Evolutionary conservation across 2,888 invertebrate species (phyloP).

Genomic region (Octodonta nipae): DNA sequence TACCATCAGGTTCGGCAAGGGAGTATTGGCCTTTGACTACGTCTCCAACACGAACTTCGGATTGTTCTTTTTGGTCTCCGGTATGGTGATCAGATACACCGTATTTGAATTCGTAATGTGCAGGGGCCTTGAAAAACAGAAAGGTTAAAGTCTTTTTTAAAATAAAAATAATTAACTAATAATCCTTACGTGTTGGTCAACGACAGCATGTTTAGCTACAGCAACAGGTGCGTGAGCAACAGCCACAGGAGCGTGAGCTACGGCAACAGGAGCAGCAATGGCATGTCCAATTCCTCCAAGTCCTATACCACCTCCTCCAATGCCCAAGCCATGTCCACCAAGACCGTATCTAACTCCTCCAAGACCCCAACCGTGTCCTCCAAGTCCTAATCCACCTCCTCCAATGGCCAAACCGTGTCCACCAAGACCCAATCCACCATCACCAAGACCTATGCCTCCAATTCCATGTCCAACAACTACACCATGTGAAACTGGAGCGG

Average conservation of each 20-base stretch:
- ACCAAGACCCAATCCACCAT: not conserved
- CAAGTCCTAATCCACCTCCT: not conserved
- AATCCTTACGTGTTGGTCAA: constrained; percentile 11
- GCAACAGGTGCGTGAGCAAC: not conserved
- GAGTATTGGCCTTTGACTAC: constrained; percentile 49
- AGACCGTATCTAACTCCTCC: not conserved
- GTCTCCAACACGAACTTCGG: constrained; percentile 43
- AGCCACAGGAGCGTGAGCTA: constrained; percentile 1
- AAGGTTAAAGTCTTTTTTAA: too few species aligned
- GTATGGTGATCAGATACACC: constrained; percentile 44
- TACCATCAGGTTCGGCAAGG: constrained; percentile 49
- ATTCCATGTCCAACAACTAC: not conserved
- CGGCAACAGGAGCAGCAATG: not conserved
- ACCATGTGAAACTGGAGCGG: too few species aligned
- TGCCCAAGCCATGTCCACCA: constrained; percentile 1
- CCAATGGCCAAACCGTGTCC: not conserved
- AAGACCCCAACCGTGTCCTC: not conserved
- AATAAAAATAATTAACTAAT: too few species aligned
- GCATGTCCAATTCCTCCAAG: not conserved
- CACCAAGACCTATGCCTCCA: not conserved
- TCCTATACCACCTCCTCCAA: constrained; percentile 1
- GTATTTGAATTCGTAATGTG: constrained; percentile 40
- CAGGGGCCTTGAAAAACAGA: constrained; percentile 1
- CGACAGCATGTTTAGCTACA: constrained; percentile 6
- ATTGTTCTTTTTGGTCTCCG: constrained; percentile 38